Evolutionary conservation across 1,140 invertebrate genomes (phyloP), one percentile per base, ranked within the genome.

Genomic region (Formica selysi): DNA sequence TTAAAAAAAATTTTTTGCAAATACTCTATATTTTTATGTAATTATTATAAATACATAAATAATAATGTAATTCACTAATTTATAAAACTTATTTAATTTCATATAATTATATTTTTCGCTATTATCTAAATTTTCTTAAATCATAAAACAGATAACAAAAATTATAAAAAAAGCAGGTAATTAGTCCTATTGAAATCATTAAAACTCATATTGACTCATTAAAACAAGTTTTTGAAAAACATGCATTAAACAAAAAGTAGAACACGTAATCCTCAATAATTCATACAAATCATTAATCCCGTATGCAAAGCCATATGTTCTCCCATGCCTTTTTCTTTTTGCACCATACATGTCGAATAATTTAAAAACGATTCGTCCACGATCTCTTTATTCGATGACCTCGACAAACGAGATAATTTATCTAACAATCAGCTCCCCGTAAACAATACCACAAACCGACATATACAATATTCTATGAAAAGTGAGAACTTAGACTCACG

Each of bases 321-420:
- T 80, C 61, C 76, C 76, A 57, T 81, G 65, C 59, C 67, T 84
- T 57, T 86, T 59, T 51, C 16, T 79, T 62, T 90, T 79, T 90
- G 89, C 89, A 90, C 88, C 67, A 11, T 78, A 76, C 85, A 76
- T 67, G 76, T 90, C 70, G 26, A 76, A 62, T 22, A 51, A 83
- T 32, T 79, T 8, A 26, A 74, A 26, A 78, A 90, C 88, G 88
- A 89, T 80, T 89, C 89, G 67, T 79, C 85, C 85, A 89, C 85
- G 68, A 76, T 68, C 71, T 41, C 65, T 70, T 41, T 48, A 80
- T 80, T 80, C 76, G 62, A 79, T 68, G 76, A 79, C 76, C 22
- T 57, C 48, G 32, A 8, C 10, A 29, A 80, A 70, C 26, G 36
- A 57, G 48, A 41, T 57, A 38, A 70, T 80, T 80, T 26, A 29